Evolutionary conservation across 2,888 invertebrate species (phyloP).

Genomic region (Pachycephus smyrnensis): DNA sequence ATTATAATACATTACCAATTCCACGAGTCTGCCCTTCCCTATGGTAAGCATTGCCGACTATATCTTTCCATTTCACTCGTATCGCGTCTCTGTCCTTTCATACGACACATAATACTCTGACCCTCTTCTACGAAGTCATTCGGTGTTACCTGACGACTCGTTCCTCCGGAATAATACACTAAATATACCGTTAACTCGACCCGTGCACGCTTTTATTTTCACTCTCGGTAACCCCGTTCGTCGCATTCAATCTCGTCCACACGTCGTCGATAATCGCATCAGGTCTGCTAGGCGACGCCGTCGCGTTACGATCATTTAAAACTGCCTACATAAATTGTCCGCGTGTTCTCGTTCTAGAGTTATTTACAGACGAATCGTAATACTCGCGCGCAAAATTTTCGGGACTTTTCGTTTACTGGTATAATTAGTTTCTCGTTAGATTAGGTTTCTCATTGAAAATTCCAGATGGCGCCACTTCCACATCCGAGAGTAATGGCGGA

Average conservation of each 20-base stretch:
- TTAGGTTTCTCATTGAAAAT: background rate
- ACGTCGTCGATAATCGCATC: background rate
- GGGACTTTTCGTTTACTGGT: background rate
- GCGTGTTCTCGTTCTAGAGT: background rate
- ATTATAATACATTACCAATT: constrained; percentile 68
- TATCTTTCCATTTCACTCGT: background rate
- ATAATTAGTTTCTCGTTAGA: background rate
- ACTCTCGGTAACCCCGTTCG: background rate
- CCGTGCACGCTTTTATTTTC: background rate
- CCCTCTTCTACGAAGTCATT: background rate
- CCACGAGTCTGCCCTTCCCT: constrained; percentile 44
- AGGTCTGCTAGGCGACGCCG: background rate
- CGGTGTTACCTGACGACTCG: background rate
- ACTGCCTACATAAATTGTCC: too few species aligned
- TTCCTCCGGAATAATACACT: background rate
- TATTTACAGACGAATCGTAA: background rate
- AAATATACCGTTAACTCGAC: background rate
- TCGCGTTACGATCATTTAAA: background rate
- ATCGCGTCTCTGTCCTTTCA: background rate
- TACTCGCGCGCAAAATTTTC: background rate
- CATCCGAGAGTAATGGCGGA: background rate
- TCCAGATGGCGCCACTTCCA: background rate
- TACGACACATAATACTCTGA: background rate
- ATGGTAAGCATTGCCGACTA: background rate
- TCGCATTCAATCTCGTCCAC: background rate